Conservation (phyloP, 2,113 vertebrate genomes). For the Platichthys stellatus region DNA sequence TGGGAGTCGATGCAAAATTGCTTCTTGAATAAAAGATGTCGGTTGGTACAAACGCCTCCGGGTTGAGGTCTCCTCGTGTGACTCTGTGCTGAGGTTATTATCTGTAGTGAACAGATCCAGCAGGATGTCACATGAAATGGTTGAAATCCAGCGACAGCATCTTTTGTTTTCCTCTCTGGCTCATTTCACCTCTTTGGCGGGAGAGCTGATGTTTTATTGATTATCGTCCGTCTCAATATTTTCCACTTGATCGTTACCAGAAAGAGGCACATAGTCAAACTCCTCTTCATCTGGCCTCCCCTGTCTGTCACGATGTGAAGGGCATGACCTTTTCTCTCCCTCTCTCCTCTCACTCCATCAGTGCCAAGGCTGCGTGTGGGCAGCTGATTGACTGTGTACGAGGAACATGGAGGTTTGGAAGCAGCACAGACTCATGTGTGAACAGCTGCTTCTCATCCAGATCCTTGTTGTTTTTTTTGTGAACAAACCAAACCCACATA, state of each 20-base stretch:
- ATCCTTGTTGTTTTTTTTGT: not conserved
- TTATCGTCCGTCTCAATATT: not conserved
- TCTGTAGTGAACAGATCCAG: not conserved
- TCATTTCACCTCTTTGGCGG: not conserved
- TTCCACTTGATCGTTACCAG: too few relatives aligned
- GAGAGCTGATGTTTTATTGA: not conserved
- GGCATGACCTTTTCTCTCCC: not conserved
- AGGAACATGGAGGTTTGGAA: not conserved
- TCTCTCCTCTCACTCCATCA: not conserved
- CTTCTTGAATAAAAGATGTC: slow-evolving; percentile 56
- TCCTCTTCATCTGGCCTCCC: not conserved
- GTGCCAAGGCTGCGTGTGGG: not conserved
- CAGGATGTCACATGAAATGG: not conserved
- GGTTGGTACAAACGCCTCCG: not conserved
- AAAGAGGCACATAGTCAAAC: too few relatives aligned
- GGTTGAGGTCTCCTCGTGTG: slow-evolving; percentile 2
- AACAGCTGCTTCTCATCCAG: not conserved
- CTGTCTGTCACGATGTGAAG: not conserved
- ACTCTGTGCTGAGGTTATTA: not conserved
- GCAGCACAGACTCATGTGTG: not conserved
- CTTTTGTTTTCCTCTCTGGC: not conserved
- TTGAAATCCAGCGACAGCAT: too few relatives aligned
- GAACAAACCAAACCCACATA: not conserved
- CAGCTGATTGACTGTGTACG: not conserved
- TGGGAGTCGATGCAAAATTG: slow-evolving; percentile 35